Evolutionary conservation across 2,888 invertebrate genomes (phyloP), one percentile per base, ranked within the genome.

Genomic region (Lithodes maja): DNA sequence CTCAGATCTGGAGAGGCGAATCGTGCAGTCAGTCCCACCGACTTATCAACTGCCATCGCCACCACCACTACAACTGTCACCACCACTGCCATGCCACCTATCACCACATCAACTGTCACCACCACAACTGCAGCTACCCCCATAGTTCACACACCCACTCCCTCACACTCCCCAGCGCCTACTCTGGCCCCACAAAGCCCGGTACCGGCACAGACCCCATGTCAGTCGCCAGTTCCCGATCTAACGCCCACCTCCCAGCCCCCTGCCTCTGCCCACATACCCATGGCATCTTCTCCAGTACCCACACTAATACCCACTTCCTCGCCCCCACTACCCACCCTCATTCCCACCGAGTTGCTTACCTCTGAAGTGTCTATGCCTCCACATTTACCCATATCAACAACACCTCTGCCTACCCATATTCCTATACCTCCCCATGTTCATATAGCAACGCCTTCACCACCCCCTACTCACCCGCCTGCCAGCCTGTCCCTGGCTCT

Each of bases 61-160:
- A 68, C 82, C 50, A 68, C 69, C 50, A 82, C 81, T 9, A 69
- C 82, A 1, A 69, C 82, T 53, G n/a, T 69, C n/a, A 82, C n/a
- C n/a, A 69, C 52, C 52, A 52, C 9, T 50, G 49, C 77, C 52
- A 49, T 52, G 2, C 77, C 52, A 7, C 77, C 52, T 2, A 55
- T 68, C 17, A 17, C 69, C 82, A 52, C 54, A 12, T 49, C 79
- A 15, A n/a, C 5, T 9, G n/a, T 54, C 52, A 9, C 54, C 17
- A 74, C 7, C 17, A 9, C 77, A 33, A 77, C 77, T 49, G 3
- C 81, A 49, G 12, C 81, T 61, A 50, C 71, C 3, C n/a, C 71
- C n/a, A 12, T 17, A n/a, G 17, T 17, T n/a, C n/a, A n/a, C 17
- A 71, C 71, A 1, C 71, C 71, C 12, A n/a, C 71, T 5, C 17